Conservation (phyloP, 2,113 vertebrate species). For the Platichthys flesus region DNA sequence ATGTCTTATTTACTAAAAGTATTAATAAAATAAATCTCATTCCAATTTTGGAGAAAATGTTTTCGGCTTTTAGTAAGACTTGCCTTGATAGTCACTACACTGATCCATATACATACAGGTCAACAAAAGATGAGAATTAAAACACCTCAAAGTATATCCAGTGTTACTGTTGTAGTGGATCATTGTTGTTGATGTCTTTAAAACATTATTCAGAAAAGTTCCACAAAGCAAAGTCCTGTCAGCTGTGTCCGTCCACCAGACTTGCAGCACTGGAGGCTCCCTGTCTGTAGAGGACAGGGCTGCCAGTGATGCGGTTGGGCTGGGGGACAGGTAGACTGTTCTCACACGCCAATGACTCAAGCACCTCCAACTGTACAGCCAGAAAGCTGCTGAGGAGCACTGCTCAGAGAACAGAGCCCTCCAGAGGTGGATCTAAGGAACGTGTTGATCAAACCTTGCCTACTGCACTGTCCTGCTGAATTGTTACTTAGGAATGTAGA, state of each 20-base stretch:
- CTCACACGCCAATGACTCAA: slow-evolving; percentile 99
- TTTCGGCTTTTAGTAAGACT: no score
- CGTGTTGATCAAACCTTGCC: slow-evolving; percentile 72
- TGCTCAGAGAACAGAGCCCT: slow-evolving; percentile 82
- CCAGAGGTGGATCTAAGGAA: slow-evolving; percentile 98
- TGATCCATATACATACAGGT: no score
- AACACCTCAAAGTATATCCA: background rate
- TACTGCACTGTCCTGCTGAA: background rate
- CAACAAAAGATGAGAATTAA: no score
- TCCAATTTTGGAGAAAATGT: no score
- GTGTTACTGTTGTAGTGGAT: slow-evolving; percentile 75
- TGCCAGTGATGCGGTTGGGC: slow-evolving; percentile 74
- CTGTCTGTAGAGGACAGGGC: slow-evolving; percentile 48
- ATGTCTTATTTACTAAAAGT: no score
- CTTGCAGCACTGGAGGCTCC: slow-evolving; percentile 53
- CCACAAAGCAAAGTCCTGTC: slow-evolving; percentile 85
- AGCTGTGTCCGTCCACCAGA: slow-evolving; percentile 74
- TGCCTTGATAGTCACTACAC: no score
- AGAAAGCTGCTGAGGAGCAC: slow-evolving; percentile 87
- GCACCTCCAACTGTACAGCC: slow-evolving; percentile 95
- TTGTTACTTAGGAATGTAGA: background rate
- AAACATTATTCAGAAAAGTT: slow-evolving; percentile 99
- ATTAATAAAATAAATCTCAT: no score
- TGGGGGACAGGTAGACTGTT: slow-evolving; percentile 89
- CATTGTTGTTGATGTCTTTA: slow-evolving; percentile 92